Base-by-base conservation (phyloP, 2,797 vertebrate species). In the Platalea minor region DNA sequence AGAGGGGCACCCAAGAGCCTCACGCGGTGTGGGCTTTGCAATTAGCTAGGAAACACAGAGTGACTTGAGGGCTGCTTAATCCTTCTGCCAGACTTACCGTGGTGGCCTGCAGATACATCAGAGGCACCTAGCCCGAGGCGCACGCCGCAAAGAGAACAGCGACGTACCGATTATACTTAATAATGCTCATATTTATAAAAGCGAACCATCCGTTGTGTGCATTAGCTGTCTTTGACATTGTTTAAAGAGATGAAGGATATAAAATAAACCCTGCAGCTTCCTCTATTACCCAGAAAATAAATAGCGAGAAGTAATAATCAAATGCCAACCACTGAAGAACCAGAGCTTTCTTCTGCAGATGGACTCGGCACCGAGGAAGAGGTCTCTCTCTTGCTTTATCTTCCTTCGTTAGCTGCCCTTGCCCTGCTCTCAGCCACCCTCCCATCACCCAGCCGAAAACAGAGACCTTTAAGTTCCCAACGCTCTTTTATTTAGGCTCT, bases 211-310 rank as follows among this genome's bases (percentile, higher is more conserved):
- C 67, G 11, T 68, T 2, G 7, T n/a, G 77, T 63, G 33, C 85
- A 87, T 54, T 37, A 68, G 70, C 41, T 87, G 77, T 13, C 75
- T 94, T 64, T 89, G 67, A 65, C 39, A 5, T 50, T 46, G 68
- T 63, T 85, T 76, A 65, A 82, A 89, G 75, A 89, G 70, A 83
- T 56, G 64, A 91, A 89, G 48, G 48, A 48, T 41, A n/a, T 35
- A 76, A 92, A 91, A 87, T 41, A 68, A 95, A 95, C n/a, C 24
- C 85, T 81, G 77, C 45, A 76, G 81, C 61, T 72, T 93, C 80
- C 50, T 68, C 61, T 45, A 15, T 81, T 61, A 81, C 41, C 28
- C 61, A 29, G 83, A 56, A 93, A 92, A 94, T 45, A 94, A 86
- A 60, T 5, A 1, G 25, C 1, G 11, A 79, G 91, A 56, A 50